Conservation (phyloP, 1,140 invertebrate genomes). For the Philotrypesis tridentata region DNA sequence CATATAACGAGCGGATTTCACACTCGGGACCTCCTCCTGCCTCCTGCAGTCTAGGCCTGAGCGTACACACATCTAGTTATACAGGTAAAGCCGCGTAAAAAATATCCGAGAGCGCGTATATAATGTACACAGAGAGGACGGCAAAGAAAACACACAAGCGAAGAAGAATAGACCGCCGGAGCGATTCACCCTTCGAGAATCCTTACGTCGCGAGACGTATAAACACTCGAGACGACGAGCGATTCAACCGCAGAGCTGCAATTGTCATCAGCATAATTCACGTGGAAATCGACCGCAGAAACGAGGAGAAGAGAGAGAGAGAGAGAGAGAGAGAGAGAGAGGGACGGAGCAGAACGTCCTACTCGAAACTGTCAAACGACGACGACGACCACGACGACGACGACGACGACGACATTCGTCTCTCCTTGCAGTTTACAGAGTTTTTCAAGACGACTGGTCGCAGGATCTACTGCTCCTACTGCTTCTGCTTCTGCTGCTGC, state of each 20-base stretch:
- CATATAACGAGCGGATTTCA: background rate
- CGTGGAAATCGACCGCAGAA: background rate
- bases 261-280: background rate
- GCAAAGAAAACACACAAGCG: background rate
- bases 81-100: background rate
- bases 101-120: background rate
- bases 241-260: background rate
- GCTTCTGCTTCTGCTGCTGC: background rate
- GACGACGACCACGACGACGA: background rate
- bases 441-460: conserved; percentile 40
- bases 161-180: background rate
- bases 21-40: background rate
- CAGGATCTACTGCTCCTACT: too few species aligned
- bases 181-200: background rate
- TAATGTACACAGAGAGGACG: background rate
- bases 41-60: background rate
- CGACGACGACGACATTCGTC: background rate
- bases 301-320: background rate
- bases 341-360: background rate
- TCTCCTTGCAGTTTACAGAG: background rate
- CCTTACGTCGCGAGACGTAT: background rate
- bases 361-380: conserved; percentile 20
- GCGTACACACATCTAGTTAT: too few species aligned
- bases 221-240: conserved; percentile 10
- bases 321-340: background rate